Base-by-base conservation (phyloP, 2,113 vertebrate species). In the Chaetodon trifascialis region DNA sequence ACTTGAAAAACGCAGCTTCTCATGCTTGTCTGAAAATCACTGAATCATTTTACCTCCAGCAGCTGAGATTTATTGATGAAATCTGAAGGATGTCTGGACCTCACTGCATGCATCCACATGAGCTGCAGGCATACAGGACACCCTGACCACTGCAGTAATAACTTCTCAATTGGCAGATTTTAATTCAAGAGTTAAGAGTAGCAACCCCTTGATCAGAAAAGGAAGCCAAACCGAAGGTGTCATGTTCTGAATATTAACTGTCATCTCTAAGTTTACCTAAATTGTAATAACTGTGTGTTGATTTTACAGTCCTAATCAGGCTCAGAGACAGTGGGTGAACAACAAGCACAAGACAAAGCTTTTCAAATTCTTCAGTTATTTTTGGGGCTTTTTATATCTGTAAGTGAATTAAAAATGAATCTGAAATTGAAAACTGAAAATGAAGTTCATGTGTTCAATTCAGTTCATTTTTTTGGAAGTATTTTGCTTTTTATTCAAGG, bases 1-100 rank as follows among this genome's bases (percentile, higher is more conserved):
- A 82, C 65, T 63, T 55, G 38, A 69, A 72, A 80, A 70, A 38
- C 23, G 44, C 12, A 21, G 23, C 42, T 40, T 60, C 54, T 49
- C 40, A 5, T 30, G 44, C 42, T 6, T 52, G 16, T 64, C 36
- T 40, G 11, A 60, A 64, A 76, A 67, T 47, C 11, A 49, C 34
- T 16, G 17, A 59, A 51, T 73, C 2, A 4, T 65, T 40, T 38
- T 42, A 34, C 11, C n/a, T 38, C 21, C 5, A 51, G 6, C 19
- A 11, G 5, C 73, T 74, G 54, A 51, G 19, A 42, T 76, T 12
- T 17, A 66, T 34, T 47, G 3, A 34, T 69, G 0, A 21, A 11
- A 58, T 30, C 15, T 15, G 5, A 55, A 23, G 12, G 23, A 52
- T 30, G 51, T 54, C 52, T 5, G 1, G 69, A 63, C 23, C n/a